These are phyloP conservation scores for Amphiprion ocellaris DNA, from an alignment of 2,113 vertebrate species.

Conservation along the genomic window DNA sequence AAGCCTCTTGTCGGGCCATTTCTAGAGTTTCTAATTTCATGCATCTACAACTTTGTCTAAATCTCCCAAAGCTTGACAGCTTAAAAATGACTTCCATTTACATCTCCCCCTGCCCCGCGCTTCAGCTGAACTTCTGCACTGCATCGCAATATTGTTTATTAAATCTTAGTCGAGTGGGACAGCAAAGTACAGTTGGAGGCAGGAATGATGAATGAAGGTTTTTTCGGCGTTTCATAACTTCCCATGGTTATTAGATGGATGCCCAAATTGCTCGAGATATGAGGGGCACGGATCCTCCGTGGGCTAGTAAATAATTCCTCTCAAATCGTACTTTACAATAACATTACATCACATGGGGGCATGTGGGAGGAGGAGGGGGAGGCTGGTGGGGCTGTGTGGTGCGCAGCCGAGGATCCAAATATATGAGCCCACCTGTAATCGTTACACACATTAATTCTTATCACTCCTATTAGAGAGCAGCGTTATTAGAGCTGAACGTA, in stretches of 20 bases:
- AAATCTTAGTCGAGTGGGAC: conserved; percentile 59
- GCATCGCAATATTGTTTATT: conserved; percentile 72
- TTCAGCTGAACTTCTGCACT: neutral
- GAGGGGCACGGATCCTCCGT: conserved; percentile 26
- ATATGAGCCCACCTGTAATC: conserved; percentile 16
- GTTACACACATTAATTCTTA: conserved; percentile 31
- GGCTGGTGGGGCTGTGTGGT: neutral
- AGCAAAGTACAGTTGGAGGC: conserved; percentile 25
- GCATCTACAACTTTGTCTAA: conserved; percentile 66
- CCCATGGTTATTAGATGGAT: conserved; percentile 57
- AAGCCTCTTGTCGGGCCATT: conserved; percentile 25
- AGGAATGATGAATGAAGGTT: conserved; percentile 60
- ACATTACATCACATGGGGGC: conserved; percentile 33
- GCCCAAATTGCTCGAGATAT: conserved; percentile 45
- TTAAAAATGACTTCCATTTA: conserved; percentile 66
- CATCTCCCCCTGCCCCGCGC: conserved; percentile 46
- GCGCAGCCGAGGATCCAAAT: neutral
- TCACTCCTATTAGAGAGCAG: conserved; percentile 48
- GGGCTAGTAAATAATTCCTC: conserved; percentile 60
- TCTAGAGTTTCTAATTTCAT: conserved; percentile 67
- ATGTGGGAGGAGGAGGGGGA: neutral
- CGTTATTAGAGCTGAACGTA: conserved; percentile 45
- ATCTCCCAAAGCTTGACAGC: conserved; percentile 57
- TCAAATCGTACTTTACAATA: conserved; percentile 59
- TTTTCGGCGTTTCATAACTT: conserved; percentile 66